Base-by-base conservation (phyloP, 2,113 vertebrate genomes). In the Clinocottus analis region DNA sequence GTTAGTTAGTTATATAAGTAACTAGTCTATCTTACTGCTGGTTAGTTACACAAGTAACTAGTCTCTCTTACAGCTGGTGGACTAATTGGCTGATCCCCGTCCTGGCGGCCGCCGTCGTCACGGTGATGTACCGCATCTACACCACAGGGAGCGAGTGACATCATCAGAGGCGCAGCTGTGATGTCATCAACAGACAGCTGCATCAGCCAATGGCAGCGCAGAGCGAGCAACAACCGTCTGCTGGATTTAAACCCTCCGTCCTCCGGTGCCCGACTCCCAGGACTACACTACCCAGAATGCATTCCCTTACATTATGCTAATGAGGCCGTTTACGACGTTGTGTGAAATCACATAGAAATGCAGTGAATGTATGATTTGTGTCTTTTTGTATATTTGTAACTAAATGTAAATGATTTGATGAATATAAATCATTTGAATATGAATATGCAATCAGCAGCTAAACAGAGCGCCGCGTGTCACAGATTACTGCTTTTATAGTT, bases 121-220 rank as follows among this genome's bases (percentile, higher is more conserved):
- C 96, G 3, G 51, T 99, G 74, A 89, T 97, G 91, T 99, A 99
- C 84, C 97, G 93, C 68, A 51, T 95, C 58, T 96, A 94, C 84
- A 89, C 89, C 70, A 55, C 87, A 0, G 95, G 96, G 10, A 87
- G 93, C 25, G 95, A 91, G 92, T 80, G n/a, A 43, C 65, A 23
- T 89, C 91, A 63, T 63, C 75, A 49, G 17, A 27, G 45, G 0
- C 0, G 37, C 59, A 29, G 65, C 77, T 63, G 33, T 74, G 63
- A 61, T 19, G 65, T 63, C 70, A 76, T 47, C 51, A 55, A 5
- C 2, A 55, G 23, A 5, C n/a, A 4, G 51, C 51, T 25, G 51
- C n/a, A 14, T 0, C 37, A 25, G 39, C 80, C 85, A 74, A 61
- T 68, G 25, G 62, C 58, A 16, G 55, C 11, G n/a, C 0, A 29